Conservation (phyloP, 1,140 invertebrate species). For the Protaetia brevitarsis region DNA sequence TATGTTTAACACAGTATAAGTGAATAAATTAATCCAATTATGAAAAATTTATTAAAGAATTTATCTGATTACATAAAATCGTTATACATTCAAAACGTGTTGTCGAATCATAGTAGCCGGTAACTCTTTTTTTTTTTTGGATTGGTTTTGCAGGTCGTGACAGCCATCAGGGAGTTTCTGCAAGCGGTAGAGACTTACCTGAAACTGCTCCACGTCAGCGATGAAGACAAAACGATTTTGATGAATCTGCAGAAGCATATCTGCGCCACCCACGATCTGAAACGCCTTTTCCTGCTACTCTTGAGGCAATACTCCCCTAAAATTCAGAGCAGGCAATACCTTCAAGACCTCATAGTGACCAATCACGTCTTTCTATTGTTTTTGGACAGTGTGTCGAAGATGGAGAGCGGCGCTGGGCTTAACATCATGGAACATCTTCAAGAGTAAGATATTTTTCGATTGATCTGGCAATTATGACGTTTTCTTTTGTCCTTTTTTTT, state of each 20-base stretch:
- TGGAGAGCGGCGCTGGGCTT: conserved; percentile 47
- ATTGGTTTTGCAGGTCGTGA: conserved; percentile 57
- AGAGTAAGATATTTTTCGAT: conserved; percentile 62
- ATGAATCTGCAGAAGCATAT: conserved; percentile 60
- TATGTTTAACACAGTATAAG: too few species aligned
- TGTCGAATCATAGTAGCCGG: too few species aligned
- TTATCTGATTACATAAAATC: too few species aligned
- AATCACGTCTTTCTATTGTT: conserved; percentile 72
- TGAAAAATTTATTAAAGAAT: too few species aligned
- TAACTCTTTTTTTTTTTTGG: too few species aligned
- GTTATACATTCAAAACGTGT: too few species aligned
- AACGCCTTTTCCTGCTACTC: conserved; percentile 67
- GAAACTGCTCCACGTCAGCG: conserved; percentile 57
- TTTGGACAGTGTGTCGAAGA: conserved; percentile 59
- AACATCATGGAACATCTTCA: conserved; percentile 66
- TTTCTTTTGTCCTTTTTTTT: too few species aligned
- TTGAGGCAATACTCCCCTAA: conserved; percentile 66
- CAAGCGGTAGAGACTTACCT: conserved; percentile 67
- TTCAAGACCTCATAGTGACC: conserved; percentile 74
- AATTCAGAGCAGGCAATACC: conserved; percentile 67
- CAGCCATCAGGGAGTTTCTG: conserved; percentile 70
- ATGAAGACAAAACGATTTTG: conserved; percentile 57
- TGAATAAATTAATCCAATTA: too few species aligned
- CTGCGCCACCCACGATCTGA: conserved; percentile 62
- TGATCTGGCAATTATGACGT: background rate